A percentile compares a stretch with the other conserved stretches of the same genome.
Conservation (phyloP, 2,113 vertebrate genomes). For the Stercorarius parasiticus region DNA sequence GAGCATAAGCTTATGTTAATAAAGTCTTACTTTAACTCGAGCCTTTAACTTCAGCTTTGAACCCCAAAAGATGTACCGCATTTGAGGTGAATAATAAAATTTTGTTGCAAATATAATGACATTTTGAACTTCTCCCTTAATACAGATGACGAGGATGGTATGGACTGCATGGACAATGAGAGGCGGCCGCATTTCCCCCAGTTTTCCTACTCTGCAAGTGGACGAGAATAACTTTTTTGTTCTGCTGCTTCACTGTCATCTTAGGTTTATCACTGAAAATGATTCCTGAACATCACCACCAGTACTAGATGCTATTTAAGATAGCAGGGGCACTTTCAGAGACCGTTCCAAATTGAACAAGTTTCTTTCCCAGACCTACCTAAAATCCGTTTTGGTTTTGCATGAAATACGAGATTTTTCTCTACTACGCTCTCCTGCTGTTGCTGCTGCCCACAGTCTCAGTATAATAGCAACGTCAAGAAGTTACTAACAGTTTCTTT, state of each 20-base stretch:
- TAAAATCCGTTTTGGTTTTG: constrained; percentile 72
- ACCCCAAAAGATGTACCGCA: not conserved
- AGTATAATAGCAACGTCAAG: constrained; percentile 69
- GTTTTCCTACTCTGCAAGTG: constrained; percentile 98
- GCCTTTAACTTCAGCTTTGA: not conserved
- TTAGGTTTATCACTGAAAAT: constrained; percentile 78
- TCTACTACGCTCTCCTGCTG: constrained; percentile 71
- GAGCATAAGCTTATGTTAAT: not conserved
- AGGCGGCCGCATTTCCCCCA: constrained; percentile 97
- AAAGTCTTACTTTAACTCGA: not conserved
- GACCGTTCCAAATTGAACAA: constrained; percentile 65
- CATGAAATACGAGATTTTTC: constrained; percentile 77
- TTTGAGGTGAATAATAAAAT: not conserved
- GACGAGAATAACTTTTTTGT: constrained; percentile 85
- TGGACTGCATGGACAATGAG: constrained; percentile 96
- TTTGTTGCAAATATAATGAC: not conserved
- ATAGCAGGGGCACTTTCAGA: constrained; percentile 73
- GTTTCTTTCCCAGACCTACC: constrained; percentile 48
- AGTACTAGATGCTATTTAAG: constrained; percentile 68
- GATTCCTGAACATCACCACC: constrained; percentile 77
- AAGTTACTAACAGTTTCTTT: constrained; percentile 68
- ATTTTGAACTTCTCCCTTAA: constrained; percentile 12
- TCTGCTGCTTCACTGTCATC: constrained; percentile 76
- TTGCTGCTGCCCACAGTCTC: constrained; percentile 74
- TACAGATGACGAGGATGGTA: constrained; percentile 94